A percentile compares a stretch with the other conserved stretches of the same genome.
Conservation (phyloP, 2,888 invertebrate genomes). For the Torymus tubicola region DNA sequence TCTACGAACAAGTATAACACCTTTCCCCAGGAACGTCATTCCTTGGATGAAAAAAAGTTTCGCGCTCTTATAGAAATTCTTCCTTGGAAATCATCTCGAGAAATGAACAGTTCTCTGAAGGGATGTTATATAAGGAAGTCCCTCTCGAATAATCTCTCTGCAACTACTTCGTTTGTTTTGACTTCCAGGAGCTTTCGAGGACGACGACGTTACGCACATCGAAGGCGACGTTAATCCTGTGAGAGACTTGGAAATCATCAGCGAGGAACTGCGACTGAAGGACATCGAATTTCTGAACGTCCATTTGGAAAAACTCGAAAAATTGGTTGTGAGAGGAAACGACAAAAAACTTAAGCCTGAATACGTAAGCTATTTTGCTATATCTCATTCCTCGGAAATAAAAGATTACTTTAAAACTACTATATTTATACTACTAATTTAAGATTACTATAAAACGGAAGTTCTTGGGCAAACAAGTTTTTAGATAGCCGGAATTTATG, state of each 20-base stretch:
- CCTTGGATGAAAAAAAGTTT: constrained; percentile 14
- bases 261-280: constrained; percentile 95
- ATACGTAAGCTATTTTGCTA: constrained; percentile 83
- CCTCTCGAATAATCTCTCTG: constrained; percentile 5
- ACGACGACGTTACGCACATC: constrained; percentile 97
- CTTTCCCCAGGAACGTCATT: constrained; percentile 21
- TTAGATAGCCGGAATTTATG: no score
- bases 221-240: constrained; percentile 99
- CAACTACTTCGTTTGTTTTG: constrained; percentile 30
- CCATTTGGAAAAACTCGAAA: constrained; percentile 91
- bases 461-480: no score
- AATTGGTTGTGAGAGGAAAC: constrained; percentile 87
- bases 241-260: constrained; percentile 96
- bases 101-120: constrained; percentile 23
- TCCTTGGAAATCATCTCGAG: constrained; percentile 30
- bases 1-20: constrained; percentile 18
- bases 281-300: constrained; percentile 92
- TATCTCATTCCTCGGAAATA: no score
- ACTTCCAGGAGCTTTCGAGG: constrained; percentile 93
- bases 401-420: no score
- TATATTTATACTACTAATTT: no score
- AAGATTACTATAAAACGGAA: no score
- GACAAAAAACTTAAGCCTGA: constrained; percentile 98
- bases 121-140: constrained; percentile 20
- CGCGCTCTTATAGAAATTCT: constrained; percentile 14